Base-by-base conservation (phyloP, 2,888 invertebrate species). In the Ceraclea dissimilis region DNA sequence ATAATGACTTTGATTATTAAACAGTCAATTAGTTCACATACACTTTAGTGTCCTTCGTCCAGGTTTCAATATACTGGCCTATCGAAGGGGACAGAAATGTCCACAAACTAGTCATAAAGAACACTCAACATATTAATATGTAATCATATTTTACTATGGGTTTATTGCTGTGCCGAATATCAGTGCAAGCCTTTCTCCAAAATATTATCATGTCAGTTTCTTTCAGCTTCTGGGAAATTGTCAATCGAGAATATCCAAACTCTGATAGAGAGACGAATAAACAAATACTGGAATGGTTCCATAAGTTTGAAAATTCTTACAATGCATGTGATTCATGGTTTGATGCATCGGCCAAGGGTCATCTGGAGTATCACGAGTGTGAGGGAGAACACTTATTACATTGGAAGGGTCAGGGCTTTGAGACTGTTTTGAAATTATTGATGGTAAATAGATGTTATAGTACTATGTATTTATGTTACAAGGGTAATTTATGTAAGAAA, bases 381-480 rank as follows among this genome's bases (percentile, higher is more conserved):
- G 82, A 84, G 6, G 92, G 92, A 0, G 83, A 89, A 65, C 71
- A 73, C 17, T 68, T 84, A 63, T 71, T 87, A 2, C 82, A 86
- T 65, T 93, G 90, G 91, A 87, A 85, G 63, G 79, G 82, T 51
- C 80, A 76, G 58, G 90, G 90, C 1, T 91, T 81, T 66, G 77
- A 74, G 60, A 84, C 77, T 2, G 72, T 91, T 57, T 70, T 92
- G 48, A 80, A 85, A 63, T 65, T 90, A 49, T 72, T 92, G 61
- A 75, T 83, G 81, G 88, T 87, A 51, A 51, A 18, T 26, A 6
- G 2, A 13, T 51, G n/a, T n/a, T n/a, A n/a, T 6, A 31, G 8
- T 26, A 50, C 16, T 11, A 17, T 16, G 10, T 44, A 44, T 10
- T 44, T 19, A 11, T 44, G 10, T 44, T 22, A 10, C 49, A 33